These are phyloP conservation scores for Apantesis nais DNA, from an alignment of 2,888 invertebrate genomes.

Conservation along the genomic window DNA sequence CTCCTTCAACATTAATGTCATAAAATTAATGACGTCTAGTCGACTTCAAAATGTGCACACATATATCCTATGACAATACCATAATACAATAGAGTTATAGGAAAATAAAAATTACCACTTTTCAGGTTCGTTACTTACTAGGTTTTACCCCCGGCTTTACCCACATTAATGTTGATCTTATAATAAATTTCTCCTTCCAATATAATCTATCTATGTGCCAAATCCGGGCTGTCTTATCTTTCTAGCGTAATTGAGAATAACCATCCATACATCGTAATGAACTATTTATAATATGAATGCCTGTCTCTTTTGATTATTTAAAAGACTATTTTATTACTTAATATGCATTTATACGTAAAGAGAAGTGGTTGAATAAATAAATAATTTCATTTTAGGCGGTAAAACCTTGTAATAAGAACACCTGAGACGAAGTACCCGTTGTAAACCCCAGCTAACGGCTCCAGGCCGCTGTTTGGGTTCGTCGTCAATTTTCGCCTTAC, in stretches of 20 bases:
- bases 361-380: slow-evolving; percentile 20
- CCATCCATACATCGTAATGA: background rate
- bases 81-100: too few species aligned
- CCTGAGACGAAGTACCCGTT: slow-evolving; percentile 36
- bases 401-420: slow-evolving; percentile 32
- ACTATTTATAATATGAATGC: background rate
- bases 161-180: too few species aligned
- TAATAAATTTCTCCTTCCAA: too few species aligned
- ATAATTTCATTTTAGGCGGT: slow-evolving; percentile 6
- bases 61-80: too few species aligned
- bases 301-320: background rate
- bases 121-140: too few species aligned
- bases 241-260: background rate
- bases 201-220: background rate
- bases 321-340: background rate
- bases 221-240: background rate
- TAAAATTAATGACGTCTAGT: too few species aligned
- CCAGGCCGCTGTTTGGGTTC: slow-evolving; percentile 24
- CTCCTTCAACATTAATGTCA: too few species aligned
- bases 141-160: too few species aligned
- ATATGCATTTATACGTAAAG: background rate
- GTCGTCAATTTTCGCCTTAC: slow-evolving; percentile 27
- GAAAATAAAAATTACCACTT: too few species aligned
- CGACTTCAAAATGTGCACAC: too few species aligned
- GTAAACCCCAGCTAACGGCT: slow-evolving; percentile 23